phyloP scores from a whole-genome alignment of 2,113 vertebrate species.

The Esox niger region DNA sequence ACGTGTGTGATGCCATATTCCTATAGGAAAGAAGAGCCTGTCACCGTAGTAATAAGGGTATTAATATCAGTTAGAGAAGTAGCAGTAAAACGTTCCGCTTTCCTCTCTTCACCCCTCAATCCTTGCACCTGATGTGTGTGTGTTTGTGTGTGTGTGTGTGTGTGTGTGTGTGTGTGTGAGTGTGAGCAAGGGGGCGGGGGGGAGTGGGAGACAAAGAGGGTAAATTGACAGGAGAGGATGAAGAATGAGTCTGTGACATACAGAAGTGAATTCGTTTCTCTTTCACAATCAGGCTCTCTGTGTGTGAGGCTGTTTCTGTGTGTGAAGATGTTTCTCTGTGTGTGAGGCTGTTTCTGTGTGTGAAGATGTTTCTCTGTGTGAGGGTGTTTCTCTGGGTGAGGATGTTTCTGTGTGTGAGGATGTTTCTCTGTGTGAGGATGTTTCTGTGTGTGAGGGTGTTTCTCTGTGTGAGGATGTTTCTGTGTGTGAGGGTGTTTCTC shows the following conservation, averaged over 20 bases:
- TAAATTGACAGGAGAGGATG: constrained; percentile 72
- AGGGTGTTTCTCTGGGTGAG: too few relatives aligned
- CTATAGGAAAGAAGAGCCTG: constrained; percentile 62
- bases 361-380: too few relatives aligned
- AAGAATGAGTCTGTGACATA: constrained; percentile 68
- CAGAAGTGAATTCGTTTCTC: constrained; percentile 54
- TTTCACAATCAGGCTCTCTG: constrained; percentile 22
- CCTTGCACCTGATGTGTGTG: constrained; percentile 39
- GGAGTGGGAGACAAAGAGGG: constrained; percentile 60
- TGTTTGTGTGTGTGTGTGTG: constrained; percentile 11
- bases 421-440: too few relatives aligned
- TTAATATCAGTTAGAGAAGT: constrained; percentile 69
- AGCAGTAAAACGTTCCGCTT: constrained; percentile 60
- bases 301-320: background rate
- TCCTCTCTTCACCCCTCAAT: constrained; percentile 56
- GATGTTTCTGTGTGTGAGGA: too few relatives aligned
- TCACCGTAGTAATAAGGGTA: constrained; percentile 66
- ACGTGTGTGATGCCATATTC: constrained; percentile 50
- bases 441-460: too few relatives aligned
- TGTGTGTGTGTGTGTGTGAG: background rate
- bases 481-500: too few relatives aligned
- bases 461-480: too few relatives aligned
- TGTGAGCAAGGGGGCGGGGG: constrained; percentile 30
- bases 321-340: constrained; percentile 1
- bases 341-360: too few relatives aligned